Evolutionary conservation across 2,113 vertebrate genomes (phyloP), one percentile per base, ranked within the genome.

Genomic region (Aviceda subcristata): DNA sequence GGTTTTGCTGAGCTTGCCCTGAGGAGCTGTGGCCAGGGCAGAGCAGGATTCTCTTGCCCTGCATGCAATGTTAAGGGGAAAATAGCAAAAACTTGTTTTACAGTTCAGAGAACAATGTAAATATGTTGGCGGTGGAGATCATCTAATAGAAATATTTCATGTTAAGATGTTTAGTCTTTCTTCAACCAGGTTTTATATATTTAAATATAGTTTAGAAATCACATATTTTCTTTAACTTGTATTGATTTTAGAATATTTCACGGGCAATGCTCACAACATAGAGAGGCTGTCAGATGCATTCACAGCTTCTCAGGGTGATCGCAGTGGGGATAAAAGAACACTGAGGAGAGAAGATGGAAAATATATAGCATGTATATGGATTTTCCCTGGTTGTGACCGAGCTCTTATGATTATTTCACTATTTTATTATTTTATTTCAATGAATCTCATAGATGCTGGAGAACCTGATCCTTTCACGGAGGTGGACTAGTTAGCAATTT

Each of bases 11-110:
- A 50, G n/a, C 12, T 50, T 34, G 15, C 29, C 24, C 38, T 45
- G 60, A 41, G 66, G 50, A 34, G 81, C 38, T 27, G 53, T 27
- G 57, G 36, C 56, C 6, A 2, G 15, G 43, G 57, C 27, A 34
- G 32, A 10, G 46, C 43, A 36, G n/a, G 12, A 20, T 50, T 12
- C 46, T 39, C 73, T 48, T 6, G 0, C 22, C 38, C 73, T 48
- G 39, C 10, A 0, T 10, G 12, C 6, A 39, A 16, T 5, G 2
- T 6, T 4, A 4, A 0, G 4, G 23, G 38, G 22, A 48, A 71
- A 64, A n/a, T 1, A 17, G 24, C 17, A 46, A 53, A 64, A 62
- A 11, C 2, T 29, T 29, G 2, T 3, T 29, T 41, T 43, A 7
- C 16, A 11, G 7, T 22, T 43, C 2, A 6, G 36, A 38, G 45